Base-by-base conservation (phyloP, 1,140 invertebrate genomes). In the Mesaphorura yosii region DNA sequence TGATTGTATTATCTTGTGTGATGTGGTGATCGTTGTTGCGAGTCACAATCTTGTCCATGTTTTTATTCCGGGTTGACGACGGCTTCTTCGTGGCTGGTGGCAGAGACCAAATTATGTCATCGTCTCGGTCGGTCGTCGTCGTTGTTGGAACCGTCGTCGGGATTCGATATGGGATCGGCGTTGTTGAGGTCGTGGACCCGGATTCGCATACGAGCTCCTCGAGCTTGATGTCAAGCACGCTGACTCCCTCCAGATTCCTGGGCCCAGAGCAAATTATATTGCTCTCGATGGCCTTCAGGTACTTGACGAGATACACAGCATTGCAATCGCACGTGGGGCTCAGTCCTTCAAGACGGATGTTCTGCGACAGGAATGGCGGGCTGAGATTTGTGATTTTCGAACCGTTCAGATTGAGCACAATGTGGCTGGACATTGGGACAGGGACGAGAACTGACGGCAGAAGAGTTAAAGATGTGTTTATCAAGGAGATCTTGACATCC, bases 251-350 rank as follows among this genome's bases (percentile, higher is more conserved):
- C n/a, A 90, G 69, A 64, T 79, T 73, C 1, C 76, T 67, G 0
- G 88, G 88, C 1, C 74, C 72, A 3, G 75, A 68, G 64, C 88
- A 90, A 23, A 69, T 70, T 1, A 84, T 48, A 53, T 57, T 59
- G 75, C 10, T 76, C 73, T 60, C 59, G 1, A 60, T 60, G 29
- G 69, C 74, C 26, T 78, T 78, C 20, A 87, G 65, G 84, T 86
- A 89, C 38, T 81, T 74, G 57, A 84, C 77, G 6, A 92, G 71
- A 3, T 84, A 80, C 59, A 81, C 74, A 2, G 82, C 78, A 64
- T 83, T 81, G 66, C 89, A 92, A 66, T 90, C 86, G 65, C 89
- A 93, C 39, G 78, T 75, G 79, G 7, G 87, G 85, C 70, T 89
- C 88, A 14, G 74, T 4, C 81, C 79, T 48, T 80, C 73, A 12